Evolutionary conservation across 2,113 vertebrate genomes (phyloP).

Genomic region (Alosa alosa): DNA sequence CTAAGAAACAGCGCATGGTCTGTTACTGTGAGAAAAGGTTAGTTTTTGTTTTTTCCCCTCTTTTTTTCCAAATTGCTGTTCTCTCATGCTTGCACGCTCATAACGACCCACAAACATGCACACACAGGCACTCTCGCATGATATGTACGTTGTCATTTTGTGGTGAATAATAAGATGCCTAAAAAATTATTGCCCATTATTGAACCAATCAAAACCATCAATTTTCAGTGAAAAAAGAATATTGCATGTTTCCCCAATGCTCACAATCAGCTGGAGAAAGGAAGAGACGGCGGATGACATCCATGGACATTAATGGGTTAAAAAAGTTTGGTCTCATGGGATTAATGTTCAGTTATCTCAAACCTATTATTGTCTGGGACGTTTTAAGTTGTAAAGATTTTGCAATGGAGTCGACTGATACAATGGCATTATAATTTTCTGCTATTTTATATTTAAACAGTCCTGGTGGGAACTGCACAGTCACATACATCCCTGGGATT

Average conservation of each 20-base stretch:
- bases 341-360: neutral
- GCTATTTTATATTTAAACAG: neutral
- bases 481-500: neutral
- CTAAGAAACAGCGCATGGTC: constrained; percentile 47
- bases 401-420: neutral
- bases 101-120: neutral
- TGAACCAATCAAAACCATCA: too few relatives aligned
- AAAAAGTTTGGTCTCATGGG: neutral
- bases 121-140: neutral
- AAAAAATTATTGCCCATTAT: neutral
- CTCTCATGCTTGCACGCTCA: neutral
- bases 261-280: neutral
- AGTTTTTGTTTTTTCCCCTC: neutral
- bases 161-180: neutral
- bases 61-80: neutral
- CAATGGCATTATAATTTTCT: neutral
- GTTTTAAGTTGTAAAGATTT: neutral
- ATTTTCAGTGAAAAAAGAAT: neutral
- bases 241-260: neutral
- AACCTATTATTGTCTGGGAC: neutral
- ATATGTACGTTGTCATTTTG: neutral
- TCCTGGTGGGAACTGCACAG: neutral
- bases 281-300: neutral
- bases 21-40: neutral
- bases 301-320: neutral